These are phyloP conservation scores for Micrastur ruficollis DNA, from an alignment of 2,797 vertebrate genomes.

Conservation along the genomic window DNA sequence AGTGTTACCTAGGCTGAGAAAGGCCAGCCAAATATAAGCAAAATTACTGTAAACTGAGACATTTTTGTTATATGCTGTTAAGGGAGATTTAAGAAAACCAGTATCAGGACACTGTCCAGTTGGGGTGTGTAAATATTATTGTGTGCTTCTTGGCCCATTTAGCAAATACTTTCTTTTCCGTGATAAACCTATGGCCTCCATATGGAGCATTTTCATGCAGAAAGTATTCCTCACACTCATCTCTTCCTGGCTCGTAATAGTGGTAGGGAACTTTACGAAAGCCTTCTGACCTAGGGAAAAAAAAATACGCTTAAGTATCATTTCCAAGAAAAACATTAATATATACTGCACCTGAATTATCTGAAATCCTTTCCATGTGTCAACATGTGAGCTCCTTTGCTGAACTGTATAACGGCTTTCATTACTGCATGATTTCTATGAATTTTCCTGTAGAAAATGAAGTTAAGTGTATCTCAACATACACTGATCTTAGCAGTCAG, in stretches of 20 bases:
- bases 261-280: slow-evolving; percentile 94
- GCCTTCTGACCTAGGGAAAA: slow-evolving; percentile 82
- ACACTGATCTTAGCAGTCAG: neutral
- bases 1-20: slow-evolving; percentile 23
- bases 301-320: neutral
- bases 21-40: slow-evolving; percentile 47
- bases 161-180: slow-evolving; percentile 93
- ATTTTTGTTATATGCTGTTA: neutral
- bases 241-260: slow-evolving; percentile 92
- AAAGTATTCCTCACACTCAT: slow-evolving; percentile 93
- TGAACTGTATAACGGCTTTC: neutral
- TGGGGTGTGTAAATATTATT: slow-evolving; percentile 93
- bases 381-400: slow-evolving; percentile 2
- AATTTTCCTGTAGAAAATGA: slow-evolving; percentile 31
- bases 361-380: neutral
- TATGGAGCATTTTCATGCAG: slow-evolving; percentile 94
- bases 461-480: neutral
- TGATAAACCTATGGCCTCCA: slow-evolving; percentile 96
- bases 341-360: neutral
- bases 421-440: neutral
- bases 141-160: slow-evolving; percentile 92
- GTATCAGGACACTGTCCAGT: slow-evolving; percentile 90
- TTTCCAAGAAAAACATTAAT: slow-evolving; percentile 21
- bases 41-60: slow-evolving; percentile 56
- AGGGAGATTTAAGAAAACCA: slow-evolving; percentile 14